Evolutionary conservation across 2,113 vertebrate species (phyloP), one percentile per base, ranked within the genome.

Genomic region (Athene cunicularia): DNA sequence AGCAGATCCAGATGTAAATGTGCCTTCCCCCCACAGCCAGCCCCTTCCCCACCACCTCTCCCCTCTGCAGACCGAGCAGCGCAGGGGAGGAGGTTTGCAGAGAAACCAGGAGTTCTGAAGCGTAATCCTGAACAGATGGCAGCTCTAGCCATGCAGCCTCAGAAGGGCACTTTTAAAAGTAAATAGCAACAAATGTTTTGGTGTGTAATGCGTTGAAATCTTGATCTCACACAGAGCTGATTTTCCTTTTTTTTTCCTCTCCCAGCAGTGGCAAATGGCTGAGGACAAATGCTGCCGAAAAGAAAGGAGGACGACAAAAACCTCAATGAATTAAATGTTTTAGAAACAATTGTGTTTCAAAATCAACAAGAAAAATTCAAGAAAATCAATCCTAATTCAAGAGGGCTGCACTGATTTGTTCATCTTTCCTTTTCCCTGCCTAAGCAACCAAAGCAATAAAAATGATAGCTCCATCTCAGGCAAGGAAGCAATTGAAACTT

Each of bases 181-280:
- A 98, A 98, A 98, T 95, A 97, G 97, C 97, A 98, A 98, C 97
- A 97, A 98, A 98, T 95, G 93, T 97, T 98, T 98, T 90, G 75
- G 94, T 91, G 95, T 87, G 94, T 93, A 97, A 95, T 92, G 89
- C 83, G 11, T 72, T 92, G 96, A 98, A 98, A 97, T 97, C 96
- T 85, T 92, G 58, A 95, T 95, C 93, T 97, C 95, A 91, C 88
- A 87, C 87, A 90, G 93, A 96, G 93, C 77, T 90, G 75, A 52
- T 94, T 96, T 10, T 41, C 43, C 30, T 55, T 73, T 37, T 85
- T 71, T 37, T n/a, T 22, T 2, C 0, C 59, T 81, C 91, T 91
- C 88, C 58, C 93, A 97, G 88, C 60, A 93, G 72, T 50, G 76
- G 84, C 95, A 94, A 95, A 76, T 14, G 72, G 41, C 82, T 97